phyloP scores from a whole-genome alignment of 2,113 vertebrate species.

The Erythrocercus mccallii region DNA sequence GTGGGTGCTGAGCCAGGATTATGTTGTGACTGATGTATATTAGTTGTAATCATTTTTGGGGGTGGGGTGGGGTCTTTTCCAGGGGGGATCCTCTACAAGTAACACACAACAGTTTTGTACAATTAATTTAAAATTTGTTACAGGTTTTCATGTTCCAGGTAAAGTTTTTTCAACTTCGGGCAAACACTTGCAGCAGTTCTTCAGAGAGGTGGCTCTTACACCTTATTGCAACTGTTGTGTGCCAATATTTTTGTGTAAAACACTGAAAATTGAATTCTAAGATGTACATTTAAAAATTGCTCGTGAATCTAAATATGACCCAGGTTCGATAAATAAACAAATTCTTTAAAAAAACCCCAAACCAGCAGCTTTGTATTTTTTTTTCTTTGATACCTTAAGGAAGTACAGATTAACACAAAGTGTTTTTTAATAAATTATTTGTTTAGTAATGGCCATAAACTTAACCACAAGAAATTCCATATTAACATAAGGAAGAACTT shows the following conservation, averaged over 20 bases:
- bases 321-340: constrained; percentile 91
- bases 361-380: not conserved
- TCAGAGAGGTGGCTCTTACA: constrained; percentile 61
- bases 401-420: not conserved
- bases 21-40: constrained; percentile 83
- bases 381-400: not conserved
- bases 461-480: not conserved
- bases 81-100: constrained; percentile 72
- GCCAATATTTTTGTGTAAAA: constrained; percentile 72
- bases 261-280: constrained; percentile 76
- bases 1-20: constrained; percentile 71
- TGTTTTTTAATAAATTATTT: not conserved
- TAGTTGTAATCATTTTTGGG: constrained; percentile 77
- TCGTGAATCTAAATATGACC: constrained; percentile 82
- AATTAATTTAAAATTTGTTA: constrained; percentile 84
- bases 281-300: constrained; percentile 84
- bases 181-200: constrained; percentile 74
- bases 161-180: constrained; percentile 75
- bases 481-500: not conserved
- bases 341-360: constrained; percentile 84
- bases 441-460: not conserved
- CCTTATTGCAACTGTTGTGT: constrained; percentile 68
- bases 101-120: constrained; percentile 83
- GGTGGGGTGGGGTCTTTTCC: constrained; percentile 61
- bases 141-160: constrained; percentile 81